A percentile compares a stretch with the other conserved stretches of the same genome.
Evolutionary conservation across 1,140 invertebrate genomes (phyloP).

Genomic region (Lepidurus apus): DNA sequence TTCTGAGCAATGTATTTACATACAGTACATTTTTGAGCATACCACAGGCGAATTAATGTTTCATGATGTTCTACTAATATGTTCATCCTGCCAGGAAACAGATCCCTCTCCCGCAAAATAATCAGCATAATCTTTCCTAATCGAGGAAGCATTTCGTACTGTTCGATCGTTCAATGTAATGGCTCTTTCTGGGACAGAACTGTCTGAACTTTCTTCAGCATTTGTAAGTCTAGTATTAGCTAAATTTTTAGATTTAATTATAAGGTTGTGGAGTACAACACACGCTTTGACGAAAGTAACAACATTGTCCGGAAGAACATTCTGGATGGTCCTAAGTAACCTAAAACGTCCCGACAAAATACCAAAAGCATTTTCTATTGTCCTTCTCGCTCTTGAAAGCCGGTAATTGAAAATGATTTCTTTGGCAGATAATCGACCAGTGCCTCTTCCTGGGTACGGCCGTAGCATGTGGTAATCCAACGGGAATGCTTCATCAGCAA

Average conservation of each 20-base stretch:
- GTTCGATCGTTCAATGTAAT: neutral
- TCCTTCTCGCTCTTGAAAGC: conserved; percentile 39
- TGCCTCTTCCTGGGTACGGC: conserved; percentile 39
- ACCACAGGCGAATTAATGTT: no score
- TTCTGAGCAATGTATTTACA: no score
- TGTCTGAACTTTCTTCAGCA: neutral
- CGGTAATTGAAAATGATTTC: conserved; percentile 43
- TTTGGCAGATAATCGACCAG: conserved; percentile 33
- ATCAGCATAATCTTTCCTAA: conserved; percentile 12
- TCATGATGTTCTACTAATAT: neutral
- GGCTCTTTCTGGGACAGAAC: neutral
- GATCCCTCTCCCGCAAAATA: conserved; percentile 14
- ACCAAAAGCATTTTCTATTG: conserved; percentile 42
- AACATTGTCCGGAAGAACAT: conserved; percentile 2
- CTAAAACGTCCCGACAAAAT: conserved; percentile 37
- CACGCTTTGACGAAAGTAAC: conserved; percentile 25
- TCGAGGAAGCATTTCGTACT: neutral
- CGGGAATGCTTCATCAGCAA: conserved; percentile 45
- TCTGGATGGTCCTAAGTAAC: conserved; percentile 32
- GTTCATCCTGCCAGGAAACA: neutral
- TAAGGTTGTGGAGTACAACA: conserved; percentile 32
- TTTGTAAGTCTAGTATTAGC: neutral
- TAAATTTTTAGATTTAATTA: neutral
- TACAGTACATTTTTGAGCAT: no score
- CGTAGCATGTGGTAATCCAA: conserved; percentile 41